phyloP scores from a whole-genome alignment of 2,113 vertebrate species.

The Notiomystis cincta region DNA sequence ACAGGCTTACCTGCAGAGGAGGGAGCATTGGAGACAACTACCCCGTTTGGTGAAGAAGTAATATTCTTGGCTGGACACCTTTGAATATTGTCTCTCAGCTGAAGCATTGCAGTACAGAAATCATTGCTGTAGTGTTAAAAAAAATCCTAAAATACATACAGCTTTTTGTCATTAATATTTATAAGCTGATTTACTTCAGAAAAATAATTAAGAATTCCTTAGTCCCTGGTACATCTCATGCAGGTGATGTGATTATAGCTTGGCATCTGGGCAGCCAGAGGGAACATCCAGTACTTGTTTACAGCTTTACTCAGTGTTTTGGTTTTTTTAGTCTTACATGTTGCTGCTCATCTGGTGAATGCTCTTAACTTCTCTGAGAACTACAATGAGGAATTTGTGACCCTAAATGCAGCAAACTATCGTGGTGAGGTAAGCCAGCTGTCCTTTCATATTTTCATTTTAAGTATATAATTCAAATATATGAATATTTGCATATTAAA shows the following conservation, averaged over 20 bases:
- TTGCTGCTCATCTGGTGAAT: slow-evolving; percentile 91
- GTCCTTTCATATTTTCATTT: neutral
- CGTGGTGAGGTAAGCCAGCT: slow-evolving; percentile 84
- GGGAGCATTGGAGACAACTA: neutral
- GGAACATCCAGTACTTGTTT: neutral
- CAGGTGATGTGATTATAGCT: neutral
- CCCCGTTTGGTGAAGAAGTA: neutral
- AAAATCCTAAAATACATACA: neutral
- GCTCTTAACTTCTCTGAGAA: slow-evolving; percentile 86
- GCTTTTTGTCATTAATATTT: neutral
- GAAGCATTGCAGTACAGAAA: neutral
- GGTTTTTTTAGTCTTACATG: slow-evolving; percentile 83
- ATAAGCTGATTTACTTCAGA: neutral
- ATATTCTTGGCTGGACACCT: neutral
- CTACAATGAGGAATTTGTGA: slow-evolving; percentile 84
- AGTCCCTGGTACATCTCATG: neutral
- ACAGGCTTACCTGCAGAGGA: neutral
- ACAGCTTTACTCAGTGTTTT: neutral
- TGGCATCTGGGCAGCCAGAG: neutral
- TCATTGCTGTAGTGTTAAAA: neutral
- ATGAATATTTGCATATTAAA: neutral
- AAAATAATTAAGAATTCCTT: neutral
- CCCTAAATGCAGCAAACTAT: slow-evolving; percentile 87
- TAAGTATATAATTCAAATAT: neutral
- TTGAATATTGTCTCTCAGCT: neutral